phyloP scores from a whole-genome alignment of 1,140 invertebrate genomes.

The Diprion similis region DNA sequence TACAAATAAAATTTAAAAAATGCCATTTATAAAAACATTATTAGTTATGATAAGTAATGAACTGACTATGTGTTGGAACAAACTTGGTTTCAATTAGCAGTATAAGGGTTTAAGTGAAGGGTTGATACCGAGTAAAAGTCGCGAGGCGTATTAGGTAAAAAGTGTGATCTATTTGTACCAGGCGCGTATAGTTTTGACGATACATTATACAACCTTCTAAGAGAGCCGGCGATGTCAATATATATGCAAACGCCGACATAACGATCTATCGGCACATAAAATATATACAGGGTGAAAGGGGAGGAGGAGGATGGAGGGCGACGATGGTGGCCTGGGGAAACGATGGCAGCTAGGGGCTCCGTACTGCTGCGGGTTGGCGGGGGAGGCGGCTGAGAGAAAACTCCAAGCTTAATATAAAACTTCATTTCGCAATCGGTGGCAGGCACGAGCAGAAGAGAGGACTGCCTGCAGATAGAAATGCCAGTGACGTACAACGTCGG shows the following conservation, averaged over 20 bases:
- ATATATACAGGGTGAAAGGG: slow-evolving; percentile 45
- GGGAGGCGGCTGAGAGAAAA: slow-evolving; percentile 41
- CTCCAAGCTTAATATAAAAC: slow-evolving; percentile 61
- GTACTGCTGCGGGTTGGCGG: slow-evolving; percentile 26
- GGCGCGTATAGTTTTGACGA: slow-evolving; percentile 8
- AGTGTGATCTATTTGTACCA: background rate
- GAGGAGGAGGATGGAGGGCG: slow-evolving; percentile 16
- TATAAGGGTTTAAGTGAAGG: too few relatives aligned
- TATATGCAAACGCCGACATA: slow-evolving; percentile 61
- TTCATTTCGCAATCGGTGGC: slow-evolving; percentile 60
- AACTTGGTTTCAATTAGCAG: too few relatives aligned
- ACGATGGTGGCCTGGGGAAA: slow-evolving; percentile 24
- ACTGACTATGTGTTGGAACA: too few relatives aligned
- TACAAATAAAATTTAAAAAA: too few relatives aligned
- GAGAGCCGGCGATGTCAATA: slow-evolving; percentile 53
- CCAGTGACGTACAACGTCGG: slow-evolving; percentile 33
- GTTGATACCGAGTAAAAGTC: too few relatives aligned
- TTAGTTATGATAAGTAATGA: too few relatives aligned
- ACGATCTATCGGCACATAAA: slow-evolving; percentile 61
- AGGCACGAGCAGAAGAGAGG: slow-evolving; percentile 44
- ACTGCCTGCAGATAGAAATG: slow-evolving; percentile 49
- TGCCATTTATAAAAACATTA: too few relatives aligned
- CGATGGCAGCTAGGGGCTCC: slow-evolving; percentile 36
- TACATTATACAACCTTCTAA: slow-evolving; percentile 9
- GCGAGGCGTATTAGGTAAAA: background rate